phyloP scores from a whole-genome alignment of 2,113 vertebrate species.

The Ameiurus melas region DNA sequence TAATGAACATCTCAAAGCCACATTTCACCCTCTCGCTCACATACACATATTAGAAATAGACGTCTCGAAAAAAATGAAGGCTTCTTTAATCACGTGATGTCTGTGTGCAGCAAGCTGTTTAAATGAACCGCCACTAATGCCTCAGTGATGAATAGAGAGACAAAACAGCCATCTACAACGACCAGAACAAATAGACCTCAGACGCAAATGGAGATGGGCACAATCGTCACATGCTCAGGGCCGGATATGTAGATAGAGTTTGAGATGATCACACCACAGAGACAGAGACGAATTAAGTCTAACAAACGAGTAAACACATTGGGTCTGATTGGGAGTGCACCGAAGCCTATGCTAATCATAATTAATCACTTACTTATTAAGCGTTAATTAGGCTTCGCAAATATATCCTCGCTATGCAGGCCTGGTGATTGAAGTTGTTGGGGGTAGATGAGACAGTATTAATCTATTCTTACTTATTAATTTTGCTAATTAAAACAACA shows the following conservation, averaged over 20 bases:
- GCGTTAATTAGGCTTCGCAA: constrained; percentile 77
- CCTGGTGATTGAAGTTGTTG: constrained; percentile 53
- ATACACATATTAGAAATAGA: constrained; percentile 10
- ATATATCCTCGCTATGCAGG: constrained; percentile 72
- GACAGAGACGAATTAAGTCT: constrained; percentile 74
- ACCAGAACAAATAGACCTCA: constrained; percentile 70
- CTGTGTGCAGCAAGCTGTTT: constrained; percentile 49
- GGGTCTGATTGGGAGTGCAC: constrained; percentile 75
- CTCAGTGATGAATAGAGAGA: constrained; percentile 67
- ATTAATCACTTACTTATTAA: constrained; percentile 85
- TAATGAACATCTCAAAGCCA: constrained; percentile 57
- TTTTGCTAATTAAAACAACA: constrained; percentile 81
- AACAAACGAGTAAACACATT: constrained; percentile 73
- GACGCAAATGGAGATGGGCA: constrained; percentile 57
- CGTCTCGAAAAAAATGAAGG: constrained; percentile 32
- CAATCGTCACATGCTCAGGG: constrained; percentile 60
- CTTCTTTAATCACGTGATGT: constrained; percentile 56
- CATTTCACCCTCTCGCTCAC: constrained; percentile 10
- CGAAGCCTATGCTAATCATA: constrained; percentile 77
- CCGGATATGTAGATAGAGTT: constrained; percentile 66
- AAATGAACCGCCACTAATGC: constrained; percentile 61
- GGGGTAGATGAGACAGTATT: constrained; percentile 66
- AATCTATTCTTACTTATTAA: constrained; percentile 82
- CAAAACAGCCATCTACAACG: constrained; percentile 58
- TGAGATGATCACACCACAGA: constrained; percentile 47